Conservation (phyloP, 2,888 invertebrate genomes). For the Lithophane leautieri region DNA sequence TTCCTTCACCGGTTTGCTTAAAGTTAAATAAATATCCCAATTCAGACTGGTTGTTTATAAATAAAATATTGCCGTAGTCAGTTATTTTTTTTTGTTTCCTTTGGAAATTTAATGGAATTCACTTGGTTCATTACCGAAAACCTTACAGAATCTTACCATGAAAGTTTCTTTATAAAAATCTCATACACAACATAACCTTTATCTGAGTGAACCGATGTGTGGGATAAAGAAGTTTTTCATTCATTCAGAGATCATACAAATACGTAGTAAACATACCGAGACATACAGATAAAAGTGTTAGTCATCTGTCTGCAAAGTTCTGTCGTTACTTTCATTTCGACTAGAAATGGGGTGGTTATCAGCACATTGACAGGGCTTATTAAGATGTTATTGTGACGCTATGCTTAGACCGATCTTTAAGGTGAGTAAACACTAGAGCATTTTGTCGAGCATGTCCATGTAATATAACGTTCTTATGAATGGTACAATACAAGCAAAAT, state of each 20-base stretch:
- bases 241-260: slow-evolving; percentile 5
- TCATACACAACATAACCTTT: neutral
- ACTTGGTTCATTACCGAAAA: neutral
- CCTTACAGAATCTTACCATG: neutral
- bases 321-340: neutral
- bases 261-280: neutral
- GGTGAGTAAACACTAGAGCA: no score
- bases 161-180: slow-evolving; percentile 14
- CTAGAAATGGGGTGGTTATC: slow-evolving; percentile 1
- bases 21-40: no score
- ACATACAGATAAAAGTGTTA: slow-evolving; percentile 9
- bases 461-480: no score
- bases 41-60: neutral
- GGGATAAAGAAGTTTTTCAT: slow-evolving; percentile 5
- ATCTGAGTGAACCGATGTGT: neutral
- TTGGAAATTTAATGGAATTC: neutral
- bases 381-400: neutral
- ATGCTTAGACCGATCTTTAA: neutral
- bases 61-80: neutral
- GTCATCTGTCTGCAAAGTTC: slow-evolving; percentile 43
- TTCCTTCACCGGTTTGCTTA: no score
- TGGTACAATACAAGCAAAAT: no score
- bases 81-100: neutral
- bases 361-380: slow-evolving; percentile 12
- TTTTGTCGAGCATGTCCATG: no score